Conservation (phyloP, 1,140 invertebrate species). For the Diorhabda carinulata region DNA sequence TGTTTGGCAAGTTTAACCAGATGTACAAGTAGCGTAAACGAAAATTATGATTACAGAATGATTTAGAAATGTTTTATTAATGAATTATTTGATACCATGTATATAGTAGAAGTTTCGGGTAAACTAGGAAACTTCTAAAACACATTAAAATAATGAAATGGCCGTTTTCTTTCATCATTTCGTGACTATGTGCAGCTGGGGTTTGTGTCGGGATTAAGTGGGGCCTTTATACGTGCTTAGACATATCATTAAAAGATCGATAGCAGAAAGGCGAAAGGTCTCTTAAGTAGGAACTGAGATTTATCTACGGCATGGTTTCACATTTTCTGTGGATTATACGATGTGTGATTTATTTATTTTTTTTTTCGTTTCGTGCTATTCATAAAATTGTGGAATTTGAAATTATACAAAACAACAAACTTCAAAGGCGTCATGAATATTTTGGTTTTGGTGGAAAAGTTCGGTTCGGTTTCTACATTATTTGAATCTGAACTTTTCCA, state of each 20-base stretch:
- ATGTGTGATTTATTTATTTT: neutral
- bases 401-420: no score
- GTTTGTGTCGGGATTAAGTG: neutral
- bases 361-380: no score
- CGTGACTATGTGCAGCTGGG: neutral
- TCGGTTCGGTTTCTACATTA: no score
- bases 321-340: neutral
- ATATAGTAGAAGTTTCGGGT: neutral
- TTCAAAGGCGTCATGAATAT: no score
- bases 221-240: neutral
- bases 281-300: neutral
- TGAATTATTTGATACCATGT: no score
- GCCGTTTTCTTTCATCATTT: neutral
- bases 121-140: neutral
- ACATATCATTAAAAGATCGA: neutral
- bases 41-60: no score
- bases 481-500: no score
- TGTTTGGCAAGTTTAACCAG: no score
- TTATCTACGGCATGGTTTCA: neutral
- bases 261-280: constrained; percentile 1
- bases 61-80: no score
- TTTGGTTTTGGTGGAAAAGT: no score
- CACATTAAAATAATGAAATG: neutral
- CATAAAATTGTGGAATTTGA: neutral
- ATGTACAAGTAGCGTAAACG: no score